Conservation (phyloP, 1,140 invertebrate species). For the Pygmarrhopalites habei region DNA sequence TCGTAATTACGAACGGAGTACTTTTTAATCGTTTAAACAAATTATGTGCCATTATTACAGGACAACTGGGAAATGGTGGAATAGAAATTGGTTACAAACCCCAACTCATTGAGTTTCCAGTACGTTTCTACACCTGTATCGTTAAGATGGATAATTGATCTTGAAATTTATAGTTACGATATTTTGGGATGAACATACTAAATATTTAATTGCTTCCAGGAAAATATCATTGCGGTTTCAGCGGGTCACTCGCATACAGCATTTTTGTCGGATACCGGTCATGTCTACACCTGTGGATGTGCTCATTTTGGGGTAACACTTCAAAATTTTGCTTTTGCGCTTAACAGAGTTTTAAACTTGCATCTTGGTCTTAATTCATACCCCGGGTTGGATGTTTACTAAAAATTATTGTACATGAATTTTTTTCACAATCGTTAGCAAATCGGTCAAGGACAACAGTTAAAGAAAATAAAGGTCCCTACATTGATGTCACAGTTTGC, state of each 20-base stretch:
- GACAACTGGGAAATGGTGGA: constrained; percentile 25
- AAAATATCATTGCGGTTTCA: constrained; percentile 30
- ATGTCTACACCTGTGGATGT: constrained; percentile 33
- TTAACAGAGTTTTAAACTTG: too few species aligned
- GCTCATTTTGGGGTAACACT: constrained; percentile 39
- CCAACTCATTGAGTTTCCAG: constrained; percentile 3
- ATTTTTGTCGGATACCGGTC: constrained; percentile 27
- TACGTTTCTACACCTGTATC: constrained; percentile 11
- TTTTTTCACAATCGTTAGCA: too few species aligned
- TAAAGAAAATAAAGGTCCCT: constrained; percentile 32
- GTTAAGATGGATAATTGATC: not conserved
- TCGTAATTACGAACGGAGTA: too few species aligned
- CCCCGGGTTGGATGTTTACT: too few species aligned
- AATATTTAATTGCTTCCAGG: constrained; percentile 13
- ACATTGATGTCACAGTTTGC: constrained; percentile 18
- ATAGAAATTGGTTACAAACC: constrained; percentile 27
- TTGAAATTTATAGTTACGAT: not conserved
- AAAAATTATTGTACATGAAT: too few species aligned
- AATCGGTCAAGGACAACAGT: constrained; percentile 22
- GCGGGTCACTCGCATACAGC: constrained; percentile 39
- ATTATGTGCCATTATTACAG: too few species aligned
- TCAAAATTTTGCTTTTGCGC: too few species aligned
- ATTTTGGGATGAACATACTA: not conserved
- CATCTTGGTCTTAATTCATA: too few species aligned
- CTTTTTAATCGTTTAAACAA: too few species aligned